Conservation (phyloP, 2,113 vertebrate species). For the Coryphaenoides rupestris region DNA sequence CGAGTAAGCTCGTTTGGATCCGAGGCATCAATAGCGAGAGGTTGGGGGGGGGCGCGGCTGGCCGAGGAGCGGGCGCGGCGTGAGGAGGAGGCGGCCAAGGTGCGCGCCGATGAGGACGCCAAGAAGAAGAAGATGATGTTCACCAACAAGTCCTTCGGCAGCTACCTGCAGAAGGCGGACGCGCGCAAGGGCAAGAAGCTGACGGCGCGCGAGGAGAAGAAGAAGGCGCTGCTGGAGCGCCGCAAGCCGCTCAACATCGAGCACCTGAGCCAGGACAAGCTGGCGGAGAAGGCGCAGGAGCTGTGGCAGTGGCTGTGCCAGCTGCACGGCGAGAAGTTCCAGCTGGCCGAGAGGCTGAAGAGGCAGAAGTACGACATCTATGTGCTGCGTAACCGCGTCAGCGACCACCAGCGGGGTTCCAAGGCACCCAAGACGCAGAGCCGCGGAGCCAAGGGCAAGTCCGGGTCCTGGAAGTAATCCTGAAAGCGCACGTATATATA, state of each 20-base stretch:
- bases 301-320: slow-evolving; percentile 85
- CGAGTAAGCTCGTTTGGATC: slow-evolving; percentile 55
- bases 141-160: slow-evolving; percentile 81
- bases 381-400: slow-evolving; percentile 89
- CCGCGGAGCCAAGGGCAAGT: slow-evolving; percentile 62
- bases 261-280: slow-evolving; percentile 75
- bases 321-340: slow-evolving; percentile 91
- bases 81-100: slow-evolving; percentile 86
- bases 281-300: slow-evolving; percentile 85
- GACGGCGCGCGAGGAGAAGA: slow-evolving; percentile 79
- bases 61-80: slow-evolving; percentile 85
- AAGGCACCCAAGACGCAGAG: slow-evolving; percentile 74
- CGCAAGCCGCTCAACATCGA: slow-evolving; percentile 76
- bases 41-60: slow-evolving; percentile 64
- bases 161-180: slow-evolving; percentile 75
- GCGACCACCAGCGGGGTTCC: slow-evolving; percentile 88
- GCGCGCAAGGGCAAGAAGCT: slow-evolving; percentile 76
- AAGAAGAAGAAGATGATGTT: slow-evolving; percentile 93
- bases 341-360: slow-evolving; percentile 90
- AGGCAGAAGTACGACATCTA: slow-evolving; percentile 94
- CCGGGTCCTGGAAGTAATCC: slow-evolving; percentile 71
- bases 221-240: slow-evolving; percentile 71
- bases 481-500: too few relatives aligned
- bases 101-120: slow-evolving; percentile 86
- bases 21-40: slow-evolving; percentile 14